Evolutionary conservation across 2,888 invertebrate genomes (phyloP).

Genomic region (Elaeidobius kamerunicus): DNA sequence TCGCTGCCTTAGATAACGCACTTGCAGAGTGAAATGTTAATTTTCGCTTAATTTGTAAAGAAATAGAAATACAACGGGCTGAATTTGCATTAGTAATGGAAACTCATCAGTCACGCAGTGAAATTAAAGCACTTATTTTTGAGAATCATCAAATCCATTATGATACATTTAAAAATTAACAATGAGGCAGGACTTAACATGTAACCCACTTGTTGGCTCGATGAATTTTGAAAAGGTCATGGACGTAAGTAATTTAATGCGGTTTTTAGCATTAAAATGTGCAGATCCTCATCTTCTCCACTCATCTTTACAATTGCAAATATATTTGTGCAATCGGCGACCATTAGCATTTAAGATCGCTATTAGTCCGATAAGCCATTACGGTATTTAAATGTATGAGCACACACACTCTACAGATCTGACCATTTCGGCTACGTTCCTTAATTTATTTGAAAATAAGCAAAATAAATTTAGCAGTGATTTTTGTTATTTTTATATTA

Average conservation of each 20-base stretch:
- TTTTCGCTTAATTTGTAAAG: too few relatives aligned
- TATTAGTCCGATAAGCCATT: constrained; percentile 26
- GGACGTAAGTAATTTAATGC: constrained; percentile 13
- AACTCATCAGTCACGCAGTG: too few relatives aligned
- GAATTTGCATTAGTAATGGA: too few relatives aligned
- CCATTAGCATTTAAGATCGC: constrained; percentile 31
- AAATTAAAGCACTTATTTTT: too few relatives aligned
- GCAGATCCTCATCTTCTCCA: constrained; percentile 16
- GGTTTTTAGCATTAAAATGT: constrained; percentile 14
- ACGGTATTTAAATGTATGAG: constrained; percentile 28
- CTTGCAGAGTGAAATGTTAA: too few relatives aligned
- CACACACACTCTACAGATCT: constrained; percentile 18
- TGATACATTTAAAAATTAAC: too few relatives aligned
- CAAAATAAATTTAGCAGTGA: too few relatives aligned
- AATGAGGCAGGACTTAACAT: too few relatives aligned
- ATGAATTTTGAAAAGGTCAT: constrained; percentile 12
- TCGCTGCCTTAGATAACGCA: too few relatives aligned
- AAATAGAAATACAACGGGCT: too few relatives aligned
- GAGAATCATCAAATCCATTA: too few relatives aligned
- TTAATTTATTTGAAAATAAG: not conserved
- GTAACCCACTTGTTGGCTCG: not conserved
- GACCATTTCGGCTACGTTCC: constrained; percentile 22
- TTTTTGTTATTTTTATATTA: too few relatives aligned
- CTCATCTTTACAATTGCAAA: constrained; percentile 29
- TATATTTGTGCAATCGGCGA: constrained; percentile 30